phyloP scores from a whole-genome alignment of 1,140 invertebrate genomes.

The Drosophila pruinosa region DNA sequence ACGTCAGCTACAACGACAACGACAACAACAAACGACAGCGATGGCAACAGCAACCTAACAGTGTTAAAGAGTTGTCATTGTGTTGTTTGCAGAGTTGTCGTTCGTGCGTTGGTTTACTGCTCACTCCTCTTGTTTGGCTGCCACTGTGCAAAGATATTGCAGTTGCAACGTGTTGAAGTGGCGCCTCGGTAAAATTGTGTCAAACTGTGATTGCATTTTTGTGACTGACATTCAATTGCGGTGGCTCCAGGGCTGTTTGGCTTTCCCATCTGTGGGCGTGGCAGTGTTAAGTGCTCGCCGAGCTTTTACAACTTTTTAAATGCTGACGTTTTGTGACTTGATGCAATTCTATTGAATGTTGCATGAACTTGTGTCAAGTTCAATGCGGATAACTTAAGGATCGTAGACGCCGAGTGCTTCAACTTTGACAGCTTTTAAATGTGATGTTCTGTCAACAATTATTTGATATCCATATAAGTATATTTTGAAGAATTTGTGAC shows the following conservation, averaged over 20 bases:
- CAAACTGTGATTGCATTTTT: constrained; percentile 80
- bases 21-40: constrained; percentile 1
- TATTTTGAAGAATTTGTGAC: too few relatives aligned
- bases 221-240: constrained; percentile 79
- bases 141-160: constrained; percentile 66
- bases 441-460: background rate
- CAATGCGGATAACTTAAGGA: constrained; percentile 18
- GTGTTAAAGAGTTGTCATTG: constrained; percentile 79
- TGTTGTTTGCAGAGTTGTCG: constrained; percentile 76
- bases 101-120: constrained; percentile 45
- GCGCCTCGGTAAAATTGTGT: constrained; percentile 77
- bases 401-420: background rate
- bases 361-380: constrained; percentile 37
- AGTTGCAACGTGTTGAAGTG: constrained; percentile 79
- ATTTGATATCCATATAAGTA: too few relatives aligned
- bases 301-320: constrained; percentile 51
- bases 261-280: constrained; percentile 31
- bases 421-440: background rate
- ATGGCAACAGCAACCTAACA: constrained; percentile 54
- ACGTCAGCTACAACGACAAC: constrained; percentile 16
- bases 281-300: constrained; percentile 22
- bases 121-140: constrained; percentile 25
- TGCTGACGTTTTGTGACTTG: constrained; percentile 32
- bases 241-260: constrained; percentile 45
- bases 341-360: constrained; percentile 25